Percentiles rank a stretch among this genome's conserved stretches.
Evolutionary conservation across 2,888 invertebrate species (phyloP).

Genomic region (Thecophora atra): DNA sequence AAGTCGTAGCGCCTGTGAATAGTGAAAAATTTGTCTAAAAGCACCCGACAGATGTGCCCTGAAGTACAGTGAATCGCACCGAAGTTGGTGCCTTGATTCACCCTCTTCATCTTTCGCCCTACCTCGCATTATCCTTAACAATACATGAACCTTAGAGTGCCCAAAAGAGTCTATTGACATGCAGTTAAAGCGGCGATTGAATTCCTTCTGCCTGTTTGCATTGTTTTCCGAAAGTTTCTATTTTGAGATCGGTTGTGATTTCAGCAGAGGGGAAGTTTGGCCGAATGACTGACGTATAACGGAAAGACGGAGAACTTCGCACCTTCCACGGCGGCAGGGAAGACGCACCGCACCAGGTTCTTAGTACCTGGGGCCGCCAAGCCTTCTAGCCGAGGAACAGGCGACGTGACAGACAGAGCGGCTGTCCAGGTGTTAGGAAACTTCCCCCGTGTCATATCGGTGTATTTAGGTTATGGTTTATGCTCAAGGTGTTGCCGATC

Average conservation of each 20-base stretch:
- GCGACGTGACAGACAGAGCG: constrained; percentile 5
- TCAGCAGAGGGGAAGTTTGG: constrained; percentile 11
- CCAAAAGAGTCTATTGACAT: neutral
- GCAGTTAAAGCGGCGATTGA: neutral
- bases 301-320: neutral
- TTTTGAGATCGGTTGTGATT: constrained; percentile 2
- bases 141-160: neutral
- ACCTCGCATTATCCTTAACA: neutral
- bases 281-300: neutral
- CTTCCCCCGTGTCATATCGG: constrained; percentile 45
- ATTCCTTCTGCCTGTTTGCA: neutral
- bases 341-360: neutral
- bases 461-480: neutral
- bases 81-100: neutral
- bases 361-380: constrained; percentile 9
- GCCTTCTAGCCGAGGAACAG: neutral
- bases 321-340: neutral
- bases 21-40: neutral
- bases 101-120: neutral
- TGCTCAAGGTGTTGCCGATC: constrained; percentile 20
- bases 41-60: neutral
- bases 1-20: too few relatives aligned
- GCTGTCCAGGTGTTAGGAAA: constrained; percentile 43
- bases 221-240: neutral
- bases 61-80: neutral